Base-by-base conservation (phyloP, 2,888 invertebrate genomes). In the Sinodicranocentrus sp. region DNA sequence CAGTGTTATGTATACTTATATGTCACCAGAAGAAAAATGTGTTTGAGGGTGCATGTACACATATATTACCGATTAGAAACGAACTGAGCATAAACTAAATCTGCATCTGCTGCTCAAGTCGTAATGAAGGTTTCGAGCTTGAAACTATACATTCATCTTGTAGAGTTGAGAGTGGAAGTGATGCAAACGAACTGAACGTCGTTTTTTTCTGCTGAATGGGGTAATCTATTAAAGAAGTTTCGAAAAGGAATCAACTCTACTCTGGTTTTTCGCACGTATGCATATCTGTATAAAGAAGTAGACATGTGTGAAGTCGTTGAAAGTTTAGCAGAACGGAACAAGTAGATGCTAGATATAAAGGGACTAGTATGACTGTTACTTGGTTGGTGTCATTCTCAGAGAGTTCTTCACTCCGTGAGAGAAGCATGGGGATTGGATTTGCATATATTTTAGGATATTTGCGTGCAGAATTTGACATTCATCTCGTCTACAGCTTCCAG, bases 11-110 rank as follows among this genome's bases (percentile, higher is more conserved):
- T 72, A 15, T 72, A 25, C 59, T 28, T 6, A 59, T 72, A 39
- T 72, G 72, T 72, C 72, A 72, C 72, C 54, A 71, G 23, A 71
- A 57, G 54, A 71, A 54, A 57, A 71, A 33, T 57, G 70, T 52
- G 57, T 57, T 71, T 71, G 52, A 44, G 71, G 71, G 33, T 57
- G 57, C 71, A 39, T 52, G 25, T 25, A 57, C 57, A 57, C 57
- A 57, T 25, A 25, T 25, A 25, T 57, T 57, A 8, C 13, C 57
- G 57, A 57, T 54, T 65, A 54, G 54, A 54, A 57, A 33, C 28
- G 33, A 48, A 28, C 33, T 10, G 10, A n/a, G n/a, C n/a, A n/a
- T n/a, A n/a, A n/a, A n/a, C n/a, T n/a, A n/a, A n/a, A n/a, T n/a
- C n/a, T n/a, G n/a, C n/a, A n/a, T n/a, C n/a, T n/a, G n/a, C n/a